phyloP scores from a whole-genome alignment of 2,797 vertebrate species.

The Toxotes lorentzi region DNA sequence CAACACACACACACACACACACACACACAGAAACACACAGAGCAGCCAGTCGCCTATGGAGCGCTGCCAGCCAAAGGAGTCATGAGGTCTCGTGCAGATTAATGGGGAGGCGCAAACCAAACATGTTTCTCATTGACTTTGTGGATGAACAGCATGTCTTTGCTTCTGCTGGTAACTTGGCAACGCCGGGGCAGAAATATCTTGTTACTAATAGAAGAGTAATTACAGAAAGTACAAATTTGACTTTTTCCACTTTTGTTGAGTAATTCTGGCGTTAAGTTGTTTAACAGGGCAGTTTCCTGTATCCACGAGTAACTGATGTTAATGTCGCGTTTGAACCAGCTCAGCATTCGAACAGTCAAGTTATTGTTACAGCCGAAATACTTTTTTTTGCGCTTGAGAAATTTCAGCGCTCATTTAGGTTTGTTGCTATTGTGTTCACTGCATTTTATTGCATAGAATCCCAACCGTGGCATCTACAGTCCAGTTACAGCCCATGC shows the following conservation, averaged over 20 bases:
- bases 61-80: slow-evolving; percentile 74
- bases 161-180: slow-evolving; percentile 77
- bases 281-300: slow-evolving; percentile 48
- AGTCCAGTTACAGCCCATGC: not conserved
- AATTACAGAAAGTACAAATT: slow-evolving; percentile 77
- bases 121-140: slow-evolving; percentile 82
- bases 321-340: slow-evolving; percentile 37
- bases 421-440: not conserved
- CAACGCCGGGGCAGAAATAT: slow-evolving; percentile 73
- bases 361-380: slow-evolving; percentile 45
- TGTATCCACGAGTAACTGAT: slow-evolving; percentile 46
- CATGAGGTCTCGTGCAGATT: slow-evolving; percentile 81
- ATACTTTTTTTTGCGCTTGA: not conserved
- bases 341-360: slow-evolving; percentile 47
- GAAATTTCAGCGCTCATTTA: not conserved
- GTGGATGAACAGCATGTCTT: slow-evolving; percentile 70
- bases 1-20: slow-evolving; percentile 23
- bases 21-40: slow-evolving; percentile 44
- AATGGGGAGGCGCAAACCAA: slow-evolving; percentile 80
- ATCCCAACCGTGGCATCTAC: slow-evolving; percentile 4
- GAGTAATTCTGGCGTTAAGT: slow-evolving; percentile 66
- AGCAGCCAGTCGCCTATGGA: slow-evolving; percentile 68
- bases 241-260: slow-evolving; percentile 65
- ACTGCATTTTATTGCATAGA: not conserved
- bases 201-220: slow-evolving; percentile 79